phyloP scores from a whole-genome alignment of 2,797 vertebrate genomes.

The Paedocypris micromegethes region DNA sequence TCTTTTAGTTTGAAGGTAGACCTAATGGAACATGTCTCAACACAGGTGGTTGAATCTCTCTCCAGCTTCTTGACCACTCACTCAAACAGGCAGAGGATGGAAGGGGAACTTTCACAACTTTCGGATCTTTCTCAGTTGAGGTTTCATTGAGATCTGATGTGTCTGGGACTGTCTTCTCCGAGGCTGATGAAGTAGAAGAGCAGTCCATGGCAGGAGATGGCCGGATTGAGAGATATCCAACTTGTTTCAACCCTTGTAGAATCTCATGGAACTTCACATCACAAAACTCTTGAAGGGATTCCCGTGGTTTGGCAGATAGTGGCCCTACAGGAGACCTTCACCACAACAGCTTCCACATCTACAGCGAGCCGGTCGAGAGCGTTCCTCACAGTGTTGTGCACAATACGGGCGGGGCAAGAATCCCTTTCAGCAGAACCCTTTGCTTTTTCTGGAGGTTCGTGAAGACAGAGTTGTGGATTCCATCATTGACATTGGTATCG shows the following conservation, averaged over 20 bases:
- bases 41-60: constrained; percentile 21
- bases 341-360: constrained; percentile 32
- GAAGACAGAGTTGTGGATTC: constrained; percentile 34
- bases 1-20: no score
- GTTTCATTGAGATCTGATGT: constrained; percentile 2
- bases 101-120: constrained; percentile 25
- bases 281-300: constrained; percentile 33
- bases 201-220: constrained; percentile 8
- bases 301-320: constrained; percentile 36
- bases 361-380: constrained; percentile 26
- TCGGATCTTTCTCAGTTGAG: constrained; percentile 17
- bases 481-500: constrained; percentile 24
- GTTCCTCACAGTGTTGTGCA: constrained; percentile 33
- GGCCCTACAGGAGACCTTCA: constrained; percentile 30
- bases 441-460: constrained; percentile 17
- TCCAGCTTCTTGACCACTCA: constrained; percentile 33
- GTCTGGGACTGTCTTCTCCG: constrained; percentile 12
- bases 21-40: no score
- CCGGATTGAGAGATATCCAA: constrained; percentile 34
- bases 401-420: constrained; percentile 11
- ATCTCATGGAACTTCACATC: constrained; percentile 33
- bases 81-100: constrained; percentile 29
- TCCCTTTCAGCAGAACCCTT: constrained; percentile 22
- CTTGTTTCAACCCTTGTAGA: constrained; percentile 26
- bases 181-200: constrained; percentile 28